Evolutionary conservation across 1,140 invertebrate species (phyloP).

Genomic region (Centruroides sculpturatus): DNA sequence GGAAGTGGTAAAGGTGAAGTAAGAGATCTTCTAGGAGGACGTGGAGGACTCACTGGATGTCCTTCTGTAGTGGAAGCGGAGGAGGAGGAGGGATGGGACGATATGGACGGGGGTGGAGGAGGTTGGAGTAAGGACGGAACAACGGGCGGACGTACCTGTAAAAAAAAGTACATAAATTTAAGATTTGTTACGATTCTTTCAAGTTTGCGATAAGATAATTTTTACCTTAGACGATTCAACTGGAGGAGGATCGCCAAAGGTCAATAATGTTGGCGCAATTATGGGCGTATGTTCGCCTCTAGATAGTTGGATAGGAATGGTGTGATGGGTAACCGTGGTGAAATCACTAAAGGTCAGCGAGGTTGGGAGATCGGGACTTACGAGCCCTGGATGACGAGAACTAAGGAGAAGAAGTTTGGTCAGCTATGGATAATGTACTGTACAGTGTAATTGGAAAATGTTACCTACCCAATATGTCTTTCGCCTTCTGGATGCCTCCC

Average conservation of each 20-base stretch:
- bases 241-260: constrained; percentile 30
- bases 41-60: constrained; percentile 3
- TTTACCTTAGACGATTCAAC: constrained; percentile 11
- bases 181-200: neutral
- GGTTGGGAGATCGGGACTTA: neutral
- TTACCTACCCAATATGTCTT: neutral
- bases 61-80: constrained; percentile 7
- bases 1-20: constrained; percentile 7
- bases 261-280: constrained; percentile 32
- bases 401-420: neutral
- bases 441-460: neutral
- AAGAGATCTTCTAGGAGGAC: constrained; percentile 10
- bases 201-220: neutral
- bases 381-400: neutral
- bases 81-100: constrained; percentile 24
- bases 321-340: neutral
- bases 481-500: constrained; percentile 63
- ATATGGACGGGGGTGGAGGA: constrained; percentile 24
- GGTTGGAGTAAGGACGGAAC: constrained; percentile 15
- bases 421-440: neutral
- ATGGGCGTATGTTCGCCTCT: neutral
- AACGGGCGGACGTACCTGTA: neutral
- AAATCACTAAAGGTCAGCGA: neutral
- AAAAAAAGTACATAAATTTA: neutral
- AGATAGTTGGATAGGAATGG: constrained; percentile 24